phyloP scores from a whole-genome alignment of 2,888 invertebrate genomes.

The Ophion slaviceki region DNA sequence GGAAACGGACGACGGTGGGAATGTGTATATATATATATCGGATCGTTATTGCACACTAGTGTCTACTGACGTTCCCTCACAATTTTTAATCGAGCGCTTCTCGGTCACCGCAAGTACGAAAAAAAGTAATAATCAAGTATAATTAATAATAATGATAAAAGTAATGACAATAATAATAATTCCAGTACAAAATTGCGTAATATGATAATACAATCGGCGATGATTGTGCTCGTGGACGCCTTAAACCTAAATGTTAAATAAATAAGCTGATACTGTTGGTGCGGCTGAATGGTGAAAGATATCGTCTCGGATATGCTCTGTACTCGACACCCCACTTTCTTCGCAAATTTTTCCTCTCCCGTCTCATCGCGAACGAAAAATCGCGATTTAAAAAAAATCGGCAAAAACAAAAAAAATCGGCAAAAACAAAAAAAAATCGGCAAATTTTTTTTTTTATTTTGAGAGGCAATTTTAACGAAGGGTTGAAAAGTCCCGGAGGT shows the following conservation, averaged over 20 bases:
- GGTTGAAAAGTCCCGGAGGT: neutral
- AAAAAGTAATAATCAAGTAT: neutral
- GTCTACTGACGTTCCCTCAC: slow-evolving; percentile 28
- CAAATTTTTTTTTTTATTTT: too few species aligned
- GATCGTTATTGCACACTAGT: slow-evolving; percentile 40
- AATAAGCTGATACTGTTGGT: slow-evolving; percentile 81
- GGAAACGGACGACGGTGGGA: slow-evolving; percentile 63
- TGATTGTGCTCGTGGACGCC: slow-evolving; percentile 28
- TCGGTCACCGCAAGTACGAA: slow-evolving; percentile 2
- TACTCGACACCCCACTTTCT: slow-evolving; percentile 76
- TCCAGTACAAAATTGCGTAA: slow-evolving; percentile 15
- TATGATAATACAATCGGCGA: slow-evolving; percentile 44
- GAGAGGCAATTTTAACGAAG: neutral
- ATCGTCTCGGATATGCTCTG: slow-evolving; percentile 82
- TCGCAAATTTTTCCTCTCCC: slow-evolving; percentile 35
- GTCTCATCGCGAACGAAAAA: slow-evolving; percentile 6
- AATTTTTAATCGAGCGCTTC: slow-evolving; percentile 11
- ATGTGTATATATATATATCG: slow-evolving; percentile 14
- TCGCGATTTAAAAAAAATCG: slow-evolving; percentile 17
- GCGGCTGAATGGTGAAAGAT: slow-evolving; percentile 75
- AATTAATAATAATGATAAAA: slow-evolving; percentile 8
- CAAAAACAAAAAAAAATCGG: neutral
- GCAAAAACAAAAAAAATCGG: neutral
- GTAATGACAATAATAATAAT: slow-evolving; percentile 7
- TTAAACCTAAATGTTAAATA: slow-evolving; percentile 75